Evolutionary conservation across 2,797 vertebrate genomes (phyloP).

Genomic region (Lates japonicus): DNA sequence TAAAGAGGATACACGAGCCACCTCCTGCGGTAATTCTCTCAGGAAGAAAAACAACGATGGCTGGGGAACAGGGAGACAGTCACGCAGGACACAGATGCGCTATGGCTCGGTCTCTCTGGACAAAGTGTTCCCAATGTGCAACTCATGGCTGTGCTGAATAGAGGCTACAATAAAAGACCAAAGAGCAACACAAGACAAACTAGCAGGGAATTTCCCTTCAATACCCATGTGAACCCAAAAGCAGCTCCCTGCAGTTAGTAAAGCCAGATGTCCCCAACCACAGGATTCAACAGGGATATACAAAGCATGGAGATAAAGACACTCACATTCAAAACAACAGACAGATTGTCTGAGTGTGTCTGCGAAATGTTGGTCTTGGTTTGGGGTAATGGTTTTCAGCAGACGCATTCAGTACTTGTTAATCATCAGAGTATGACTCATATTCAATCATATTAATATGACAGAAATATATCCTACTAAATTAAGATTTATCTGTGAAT

Average conservation of each 20-base stretch:
- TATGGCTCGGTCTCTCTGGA: conserved; percentile 34
- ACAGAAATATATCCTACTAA: background rate
- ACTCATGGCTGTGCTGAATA: conserved; percentile 40
- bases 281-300: conserved; percentile 63
- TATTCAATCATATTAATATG: background rate
- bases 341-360: conserved; percentile 40
- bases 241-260: conserved; percentile 64
- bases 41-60: conserved; percentile 61
- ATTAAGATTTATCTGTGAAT: background rate
- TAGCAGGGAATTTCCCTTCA: conserved; percentile 76
- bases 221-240: conserved; percentile 64
- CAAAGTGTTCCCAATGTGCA: conserved; percentile 46
- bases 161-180: conserved; percentile 55
- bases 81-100: conserved; percentile 41
- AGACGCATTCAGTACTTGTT: conserved; percentile 11
- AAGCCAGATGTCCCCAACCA: conserved; percentile 80
- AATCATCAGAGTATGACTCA: conserved; percentile 25
- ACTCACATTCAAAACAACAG: conserved; percentile 59
- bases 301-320: conserved; percentile 59
- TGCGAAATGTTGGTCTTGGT: conserved; percentile 24
- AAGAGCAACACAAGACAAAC: conserved; percentile 55
- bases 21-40: conserved; percentile 58
- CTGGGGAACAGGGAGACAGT: conserved; percentile 24
- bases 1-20: conserved; percentile 51
- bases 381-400: conserved; percentile 23